Evolutionary conservation across 1,140 invertebrate genomes (phyloP).

Genomic region (Platyscapa corneri): DNA sequence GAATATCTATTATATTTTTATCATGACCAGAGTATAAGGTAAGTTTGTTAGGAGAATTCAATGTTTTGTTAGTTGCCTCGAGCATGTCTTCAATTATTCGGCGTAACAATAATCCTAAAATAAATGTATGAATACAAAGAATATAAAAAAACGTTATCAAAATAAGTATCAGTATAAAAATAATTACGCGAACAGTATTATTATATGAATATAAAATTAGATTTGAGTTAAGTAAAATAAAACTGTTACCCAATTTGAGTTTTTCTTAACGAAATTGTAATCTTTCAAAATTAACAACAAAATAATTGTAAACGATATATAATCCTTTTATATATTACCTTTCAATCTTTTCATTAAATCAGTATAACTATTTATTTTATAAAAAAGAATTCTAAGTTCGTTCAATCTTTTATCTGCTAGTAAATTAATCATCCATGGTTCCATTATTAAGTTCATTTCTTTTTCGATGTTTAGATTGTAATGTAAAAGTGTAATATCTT

Average conservation of each 20-base stretch:
- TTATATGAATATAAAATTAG: no score
- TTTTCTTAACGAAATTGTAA: no score
- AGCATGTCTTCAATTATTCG: slow-evolving; percentile 33
- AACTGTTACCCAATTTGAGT: no score
- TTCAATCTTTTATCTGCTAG: background rate
- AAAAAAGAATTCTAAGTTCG: background rate
- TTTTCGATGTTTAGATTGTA: slow-evolving; percentile 36
- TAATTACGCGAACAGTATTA: no score
- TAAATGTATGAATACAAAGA: background rate
- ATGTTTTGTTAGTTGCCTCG: background rate
- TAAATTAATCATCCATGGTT: slow-evolving; percentile 30
- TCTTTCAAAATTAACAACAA: no score
- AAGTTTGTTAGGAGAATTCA: background rate
- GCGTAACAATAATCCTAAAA: background rate
- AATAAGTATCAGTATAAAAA: background rate
- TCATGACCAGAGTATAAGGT: slow-evolving; percentile 41
- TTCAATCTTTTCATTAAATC: background rate
- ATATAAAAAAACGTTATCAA: background rate
- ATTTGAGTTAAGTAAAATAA: no score
- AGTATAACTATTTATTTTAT: slow-evolving; percentile 5
- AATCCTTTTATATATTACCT: background rate
- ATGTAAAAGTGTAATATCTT: slow-evolving; percentile 34
- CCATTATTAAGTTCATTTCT: slow-evolving; percentile 22
- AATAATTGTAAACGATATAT: no score
- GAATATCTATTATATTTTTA: slow-evolving; percentile 25